Evolutionary conservation across 1,140 invertebrate genomes (phyloP).

Genomic region (Pararge aegeria): DNA sequence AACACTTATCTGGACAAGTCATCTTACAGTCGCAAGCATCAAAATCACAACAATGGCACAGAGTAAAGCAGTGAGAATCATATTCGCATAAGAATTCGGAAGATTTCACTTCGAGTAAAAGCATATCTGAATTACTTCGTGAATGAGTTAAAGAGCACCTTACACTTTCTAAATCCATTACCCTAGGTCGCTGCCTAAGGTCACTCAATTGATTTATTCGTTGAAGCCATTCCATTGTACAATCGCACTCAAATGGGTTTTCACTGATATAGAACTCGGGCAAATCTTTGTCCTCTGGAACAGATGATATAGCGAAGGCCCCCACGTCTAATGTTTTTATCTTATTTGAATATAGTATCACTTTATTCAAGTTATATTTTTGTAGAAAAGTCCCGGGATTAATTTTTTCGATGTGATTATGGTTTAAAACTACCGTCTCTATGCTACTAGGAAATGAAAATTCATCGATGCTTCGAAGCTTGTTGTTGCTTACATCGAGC

Average conservation of each 20-base stretch:
- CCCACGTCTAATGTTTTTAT: constrained; percentile 87
- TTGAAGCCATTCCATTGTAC: constrained; percentile 92
- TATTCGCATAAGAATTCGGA: constrained; percentile 93
- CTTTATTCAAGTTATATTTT: constrained; percentile 86
- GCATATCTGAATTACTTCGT: constrained; percentile 83
- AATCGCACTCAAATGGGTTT: constrained; percentile 91
- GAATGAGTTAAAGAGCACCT: constrained; percentile 91
- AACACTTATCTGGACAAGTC: constrained; percentile 93
- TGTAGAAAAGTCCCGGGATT: constrained; percentile 87
- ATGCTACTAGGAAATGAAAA: constrained; percentile 87
- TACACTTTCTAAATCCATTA: constrained; percentile 92
- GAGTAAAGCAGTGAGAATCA: constrained; percentile 91
- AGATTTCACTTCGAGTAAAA: constrained; percentile 87
- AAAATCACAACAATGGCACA: constrained; percentile 95
- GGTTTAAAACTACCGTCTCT: constrained; percentile 87
- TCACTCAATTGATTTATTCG: constrained; percentile 88
- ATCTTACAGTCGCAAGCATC: constrained; percentile 95
- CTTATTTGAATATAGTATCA: constrained; percentile 88
- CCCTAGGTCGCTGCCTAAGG: constrained; percentile 87
- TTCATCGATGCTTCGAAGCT: constrained; percentile 84
- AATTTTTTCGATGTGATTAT: constrained; percentile 87
- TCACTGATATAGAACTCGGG: constrained; percentile 90
- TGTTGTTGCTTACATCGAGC: constrained; percentile 89
- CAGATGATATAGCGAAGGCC: constrained; percentile 84
- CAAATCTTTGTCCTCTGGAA: constrained; percentile 83